Evolutionary conservation across 2,113 vertebrate genomes (phyloP).

Genomic region (Orycteropus afer): DNA sequence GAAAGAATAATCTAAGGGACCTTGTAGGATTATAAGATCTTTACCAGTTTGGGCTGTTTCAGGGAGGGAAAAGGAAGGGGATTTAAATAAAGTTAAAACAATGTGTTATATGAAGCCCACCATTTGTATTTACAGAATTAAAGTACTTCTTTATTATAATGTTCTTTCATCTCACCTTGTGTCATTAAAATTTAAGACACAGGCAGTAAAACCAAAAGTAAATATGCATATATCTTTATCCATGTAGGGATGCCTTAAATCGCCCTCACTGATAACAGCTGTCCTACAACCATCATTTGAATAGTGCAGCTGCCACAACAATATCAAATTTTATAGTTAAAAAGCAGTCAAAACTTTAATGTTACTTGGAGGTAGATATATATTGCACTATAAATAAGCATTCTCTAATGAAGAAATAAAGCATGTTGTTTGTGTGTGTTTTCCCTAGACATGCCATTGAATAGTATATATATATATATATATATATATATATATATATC

Average conservation of each 20-base stretch:
- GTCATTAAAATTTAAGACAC: conserved; percentile 87
- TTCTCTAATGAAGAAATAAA: conserved; percentile 89
- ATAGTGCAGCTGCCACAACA: conserved; percentile 88
- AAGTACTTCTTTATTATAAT: conserved; percentile 80
- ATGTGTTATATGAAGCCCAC: conserved; percentile 66
- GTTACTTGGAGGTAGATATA: conserved; percentile 87
- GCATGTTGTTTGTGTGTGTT: conserved; percentile 84
- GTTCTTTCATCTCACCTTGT: conserved; percentile 87
- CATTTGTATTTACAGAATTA: conserved; percentile 71
- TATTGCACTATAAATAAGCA: conserved; percentile 88
- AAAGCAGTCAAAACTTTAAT: conserved; percentile 90
- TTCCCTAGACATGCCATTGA: conserved; percentile 80
- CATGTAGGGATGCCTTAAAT: conserved; percentile 86
- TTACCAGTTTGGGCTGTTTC: neutral
- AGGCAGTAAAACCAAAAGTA: conserved; percentile 88
- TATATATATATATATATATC: too few species aligned
- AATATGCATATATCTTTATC: conserved; percentile 88
- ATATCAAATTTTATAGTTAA: conserved; percentile 90
- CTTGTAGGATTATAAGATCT: neutral
- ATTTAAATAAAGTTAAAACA: conserved; percentile 68
- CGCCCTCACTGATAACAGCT: conserved; percentile 88
- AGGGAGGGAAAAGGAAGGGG: conserved; percentile 31
- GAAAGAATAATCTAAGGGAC: neutral
- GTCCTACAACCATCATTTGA: conserved; percentile 86
- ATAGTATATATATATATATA: conserved; percentile 85